Evolutionary conservation across 2,888 invertebrate species (phyloP).

Genomic region (Callinectes sapidus): DNA sequence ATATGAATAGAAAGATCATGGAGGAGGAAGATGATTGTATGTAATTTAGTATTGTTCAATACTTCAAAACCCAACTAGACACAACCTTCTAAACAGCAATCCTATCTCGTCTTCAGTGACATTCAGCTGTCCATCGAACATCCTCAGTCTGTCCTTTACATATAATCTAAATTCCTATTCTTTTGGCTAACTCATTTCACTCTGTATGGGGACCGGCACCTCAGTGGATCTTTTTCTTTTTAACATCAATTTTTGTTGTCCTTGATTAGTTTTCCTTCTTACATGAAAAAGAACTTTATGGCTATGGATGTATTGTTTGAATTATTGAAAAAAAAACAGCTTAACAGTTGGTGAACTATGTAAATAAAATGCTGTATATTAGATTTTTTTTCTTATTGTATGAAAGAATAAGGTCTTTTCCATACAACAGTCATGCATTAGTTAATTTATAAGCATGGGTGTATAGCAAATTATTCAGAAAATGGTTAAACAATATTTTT

Average conservation of each 20-base stretch:
- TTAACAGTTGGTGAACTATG: neutral
- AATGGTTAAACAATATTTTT: neutral
- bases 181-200: too few relatives aligned
- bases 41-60: neutral
- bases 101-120: too few relatives aligned
- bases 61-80: too few relatives aligned
- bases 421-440: neutral
- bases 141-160: too few relatives aligned
- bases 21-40: neutral
- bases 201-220: too few relatives aligned
- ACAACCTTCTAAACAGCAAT: too few relatives aligned
- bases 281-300: neutral
- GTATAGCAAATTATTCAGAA: neutral
- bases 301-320: neutral
- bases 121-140: too few relatives aligned
- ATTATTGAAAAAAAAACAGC: neutral
- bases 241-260: too few relatives aligned
- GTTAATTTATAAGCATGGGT: neutral
- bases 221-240: too few relatives aligned
- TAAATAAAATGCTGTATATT: neutral
- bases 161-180: too few relatives aligned
- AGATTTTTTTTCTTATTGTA: neutral
- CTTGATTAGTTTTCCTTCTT: too few relatives aligned
- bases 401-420: neutral
- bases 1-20: neutral